Base-by-base conservation (phyloP, 2,797 vertebrate genomes). In the Enteromius anoplus region DNA sequence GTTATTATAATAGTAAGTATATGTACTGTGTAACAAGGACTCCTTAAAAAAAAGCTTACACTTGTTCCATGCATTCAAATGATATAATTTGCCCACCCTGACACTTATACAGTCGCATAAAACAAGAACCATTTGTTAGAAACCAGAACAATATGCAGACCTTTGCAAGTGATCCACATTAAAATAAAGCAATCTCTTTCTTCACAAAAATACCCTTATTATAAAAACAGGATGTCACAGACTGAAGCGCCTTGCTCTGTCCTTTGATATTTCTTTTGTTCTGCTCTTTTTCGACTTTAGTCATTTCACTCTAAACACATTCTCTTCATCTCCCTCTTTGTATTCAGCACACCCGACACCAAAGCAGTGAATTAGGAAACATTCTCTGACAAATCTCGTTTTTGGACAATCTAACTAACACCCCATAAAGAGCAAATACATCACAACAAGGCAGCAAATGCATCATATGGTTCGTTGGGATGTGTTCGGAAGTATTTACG, bases 261-360 rank as follows among this genome's bases (percentile, higher is more conserved):
- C n/a, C 55, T 62, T 77, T 62, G 40, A 62, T 45, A 26, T 77
- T 47, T 49, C 11, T 58, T 51, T 69, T 85, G 53, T 40, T 72
- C 60, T 65, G 60, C 29, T 58, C 70, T 68, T 21, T 42, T 49
- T 80, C 0, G 14, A 68, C 60, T 60, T 17, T n/a, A 60, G 19
- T 34, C 1, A 26, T 55, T 66, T 68, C 12, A 78, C 29, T 42
- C 60, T 19, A 1, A 45, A 45, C 2, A 9, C 8, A 21, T 58
- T 60, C 5, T 73, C 53, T 42, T 53, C 17, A 73, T 66, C 34
- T 19, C 1, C 45, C 37, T 70, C n/a, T 51, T n/a, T 70, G 11
- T 21, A 10, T 78, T 64, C 40, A 32, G 11, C 60, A 66, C 40
- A 47, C 21, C 21, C 19, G 47, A n/a, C 60, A 26, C 37, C 11